Evolutionary conservation across 2,113 vertebrate genomes (phyloP).

Genomic region (Dicrurus megarhynchus): DNA sequence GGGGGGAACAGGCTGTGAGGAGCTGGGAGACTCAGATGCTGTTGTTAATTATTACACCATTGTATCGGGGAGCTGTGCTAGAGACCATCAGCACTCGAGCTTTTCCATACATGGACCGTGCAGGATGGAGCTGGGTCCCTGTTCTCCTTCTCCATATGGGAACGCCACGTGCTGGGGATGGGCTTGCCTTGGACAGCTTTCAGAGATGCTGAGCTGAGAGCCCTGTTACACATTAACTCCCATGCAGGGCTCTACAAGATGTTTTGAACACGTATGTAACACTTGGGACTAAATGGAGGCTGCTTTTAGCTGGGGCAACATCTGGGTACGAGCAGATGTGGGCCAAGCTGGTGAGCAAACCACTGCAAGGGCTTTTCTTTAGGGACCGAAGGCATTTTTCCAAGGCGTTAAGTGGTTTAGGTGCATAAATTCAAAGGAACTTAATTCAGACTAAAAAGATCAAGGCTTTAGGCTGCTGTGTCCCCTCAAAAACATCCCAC

Average conservation of each 20-base stretch:
- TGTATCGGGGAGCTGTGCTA: neutral
- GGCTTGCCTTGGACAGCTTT: neutral
- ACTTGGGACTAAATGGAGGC: neutral
- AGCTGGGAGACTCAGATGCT: neutral
- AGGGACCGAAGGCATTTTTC: neutral
- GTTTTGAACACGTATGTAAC: neutral
- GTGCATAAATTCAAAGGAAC: neutral
- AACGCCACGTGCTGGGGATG: neutral
- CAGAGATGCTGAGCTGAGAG: neutral
- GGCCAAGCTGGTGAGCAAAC: neutral
- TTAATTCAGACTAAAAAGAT: neutral
- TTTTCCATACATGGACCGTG: conserved; percentile 13
- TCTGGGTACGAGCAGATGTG: neutral
- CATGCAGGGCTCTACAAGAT: neutral
- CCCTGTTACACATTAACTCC: neutral
- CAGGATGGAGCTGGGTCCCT: neutral
- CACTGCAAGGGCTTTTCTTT: neutral
- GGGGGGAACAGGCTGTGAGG: neutral
- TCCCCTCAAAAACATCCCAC: neutral
- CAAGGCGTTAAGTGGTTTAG: neutral
- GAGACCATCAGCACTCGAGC: neutral
- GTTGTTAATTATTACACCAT: conserved; percentile 25
- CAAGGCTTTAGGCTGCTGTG: neutral
- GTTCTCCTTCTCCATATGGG: neutral
- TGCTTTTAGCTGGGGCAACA: neutral